Evolutionary conservation across 2,888 invertebrate species (phyloP).

Genomic region (Phorcus lineatus): DNA sequence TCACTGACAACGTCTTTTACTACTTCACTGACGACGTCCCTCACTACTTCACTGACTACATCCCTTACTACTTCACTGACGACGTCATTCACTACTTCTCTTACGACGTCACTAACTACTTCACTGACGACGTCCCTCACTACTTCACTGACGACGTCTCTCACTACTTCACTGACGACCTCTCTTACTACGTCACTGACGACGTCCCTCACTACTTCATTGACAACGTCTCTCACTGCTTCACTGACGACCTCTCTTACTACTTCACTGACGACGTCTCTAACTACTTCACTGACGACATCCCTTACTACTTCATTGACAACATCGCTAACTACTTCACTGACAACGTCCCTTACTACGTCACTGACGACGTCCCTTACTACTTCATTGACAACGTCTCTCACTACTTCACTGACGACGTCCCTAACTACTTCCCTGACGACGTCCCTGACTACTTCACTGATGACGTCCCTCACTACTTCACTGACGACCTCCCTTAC

Average conservation of each 20-base stretch:
- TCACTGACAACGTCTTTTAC: too few relatives aligned
- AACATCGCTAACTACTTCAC: neutral
- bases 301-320: neutral
- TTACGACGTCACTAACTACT: neutral
- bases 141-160: neutral
- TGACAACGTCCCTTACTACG: neutral
- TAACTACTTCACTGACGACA: neutral
- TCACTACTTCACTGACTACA: too few relatives aligned
- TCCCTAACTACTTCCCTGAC: neutral
- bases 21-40: too few relatives aligned
- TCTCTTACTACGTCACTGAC: neutral
- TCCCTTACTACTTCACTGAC: neutral
- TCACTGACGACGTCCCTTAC: neutral
- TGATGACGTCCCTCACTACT: neutral
- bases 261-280: neutral
- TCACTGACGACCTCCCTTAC: neutral
- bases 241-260: neutral
- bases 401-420: neutral
- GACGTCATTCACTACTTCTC: neutral
- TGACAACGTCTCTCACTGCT: neutral
- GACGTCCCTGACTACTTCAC: neutral
- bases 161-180: neutral
- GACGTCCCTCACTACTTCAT: neutral
- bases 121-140: neutral
- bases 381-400: neutral